Conservation (phyloP, 1,140 invertebrate genomes). For the Saccostrea cuccullata region DNA sequence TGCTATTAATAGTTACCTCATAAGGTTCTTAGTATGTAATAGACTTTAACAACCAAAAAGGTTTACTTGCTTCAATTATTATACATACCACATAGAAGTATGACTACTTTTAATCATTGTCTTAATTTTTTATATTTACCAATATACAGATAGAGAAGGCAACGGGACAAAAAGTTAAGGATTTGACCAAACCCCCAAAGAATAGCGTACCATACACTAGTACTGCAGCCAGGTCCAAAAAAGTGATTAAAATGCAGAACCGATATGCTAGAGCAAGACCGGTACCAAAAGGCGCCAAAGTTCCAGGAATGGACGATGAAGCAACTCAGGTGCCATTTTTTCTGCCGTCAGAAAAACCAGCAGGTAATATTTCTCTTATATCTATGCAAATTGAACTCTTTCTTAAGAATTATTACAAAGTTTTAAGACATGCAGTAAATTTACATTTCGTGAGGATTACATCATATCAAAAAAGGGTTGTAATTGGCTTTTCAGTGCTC, state of each 20-base stretch:
- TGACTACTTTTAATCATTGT: background rate
- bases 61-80: background rate
- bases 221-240: conserved; percentile 34
- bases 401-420: too few species aligned
- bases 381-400: background rate
- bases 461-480: too few species aligned
- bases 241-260: conserved; percentile 37
- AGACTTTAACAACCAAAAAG: background rate
- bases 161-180: conserved; percentile 5
- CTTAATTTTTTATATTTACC: background rate
- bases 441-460: too few species aligned
- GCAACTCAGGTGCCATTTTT: background rate
- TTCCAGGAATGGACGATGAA: conserved; percentile 10
- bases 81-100: too few species aligned
- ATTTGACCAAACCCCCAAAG: conserved; percentile 33
- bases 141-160: conserved; percentile 30
- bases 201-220: conserved; percentile 33
- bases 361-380: background rate
- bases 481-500: too few species aligned
- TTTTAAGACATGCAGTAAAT: too few species aligned
- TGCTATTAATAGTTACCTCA: background rate
- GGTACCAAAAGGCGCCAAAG: conserved; percentile 11
- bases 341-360: conserved; percentile 38
- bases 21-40: background rate
- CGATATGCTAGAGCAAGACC: conserved; percentile 5